Evolutionary conservation across 2,797 vertebrate genomes (phyloP), one percentile per base, ranked within the genome.

Genomic region (Thalassophryne amazonica): DNA sequence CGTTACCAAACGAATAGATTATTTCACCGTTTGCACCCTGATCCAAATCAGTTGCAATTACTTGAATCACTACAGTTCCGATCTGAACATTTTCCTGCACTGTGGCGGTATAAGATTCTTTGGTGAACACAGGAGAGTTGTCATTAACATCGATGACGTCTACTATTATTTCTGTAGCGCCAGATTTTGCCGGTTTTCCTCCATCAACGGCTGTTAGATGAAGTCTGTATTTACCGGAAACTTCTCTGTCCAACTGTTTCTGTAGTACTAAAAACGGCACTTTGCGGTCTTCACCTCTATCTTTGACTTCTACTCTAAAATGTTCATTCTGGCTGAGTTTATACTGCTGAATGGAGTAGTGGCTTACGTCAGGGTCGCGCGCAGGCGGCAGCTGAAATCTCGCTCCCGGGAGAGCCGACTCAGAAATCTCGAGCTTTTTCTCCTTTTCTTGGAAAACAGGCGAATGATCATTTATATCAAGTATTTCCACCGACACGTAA

Each of bases 61-160:
- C 73, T 5, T 73, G 74, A 25, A 72, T 66, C 0, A 85, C 48
- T 19, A 67, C 36, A 24, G 76, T 86, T 3, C 72, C 84, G 43
- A 19, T 9, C 0, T 64, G 57, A 7, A 71, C 72, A 17, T 80
- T 87, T 81, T 80, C 84, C n/a, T 43, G 60, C 2, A 85, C 21
- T 18, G 59, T 56, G 2, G 39, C 49, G n/a, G 80, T 62, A 48
- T 81, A 81, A 0, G 23, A 0, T 0, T 76, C 84, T 36, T 70
- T 63, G 1, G 22, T 47, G 30, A 81, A 79, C 23, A 77, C 39
- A 0, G 80, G 77, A 8, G 69, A 61, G 25, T 89, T 90, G 18
- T 90, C 89, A 53, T 89, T 89, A 11, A 86, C 4, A 43, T 90
- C 86, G n/a, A 85, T 34, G 2, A 89, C 73, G 39, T 68, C 65